These are phyloP conservation scores for Anisognathus igniventris DNA, from an alignment of 2,797 vertebrate species.

Conservation along the genomic window DNA sequence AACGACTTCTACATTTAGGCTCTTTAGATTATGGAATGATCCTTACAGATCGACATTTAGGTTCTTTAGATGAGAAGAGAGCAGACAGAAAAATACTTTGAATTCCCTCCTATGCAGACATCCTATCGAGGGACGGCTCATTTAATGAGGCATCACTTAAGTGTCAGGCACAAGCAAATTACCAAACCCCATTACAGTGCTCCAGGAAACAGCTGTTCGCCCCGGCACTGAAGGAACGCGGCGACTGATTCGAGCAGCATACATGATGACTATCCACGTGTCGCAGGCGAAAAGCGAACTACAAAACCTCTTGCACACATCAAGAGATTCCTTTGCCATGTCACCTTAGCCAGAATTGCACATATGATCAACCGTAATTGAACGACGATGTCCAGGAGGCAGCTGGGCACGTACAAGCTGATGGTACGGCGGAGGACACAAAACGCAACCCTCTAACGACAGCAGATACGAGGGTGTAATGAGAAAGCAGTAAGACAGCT, in stretches of 20 bases:
- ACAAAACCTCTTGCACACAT: not conserved
- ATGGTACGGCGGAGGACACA: accelerated
- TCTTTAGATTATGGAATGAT: not conserved
- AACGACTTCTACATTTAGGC: not conserved
- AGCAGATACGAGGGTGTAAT: not conserved
- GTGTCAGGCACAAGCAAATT: not conserved
- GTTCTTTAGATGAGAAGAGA: not conserved
- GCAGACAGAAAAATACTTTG: not conserved
- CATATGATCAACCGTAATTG: accelerated
- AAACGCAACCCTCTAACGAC: not conserved
- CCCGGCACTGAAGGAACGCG: not conserved
- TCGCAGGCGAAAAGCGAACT: not conserved
- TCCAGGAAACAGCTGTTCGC: not conserved
- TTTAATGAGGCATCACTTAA: not conserved
- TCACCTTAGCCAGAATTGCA: not conserved
- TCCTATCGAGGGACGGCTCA: not conserved
- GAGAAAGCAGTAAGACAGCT: not conserved
- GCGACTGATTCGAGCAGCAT: not conserved
- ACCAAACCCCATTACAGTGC: not conserved
- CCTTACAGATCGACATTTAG: not conserved
- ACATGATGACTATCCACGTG: not conserved
- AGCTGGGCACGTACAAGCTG: accelerated
- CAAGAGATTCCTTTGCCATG: not conserved
- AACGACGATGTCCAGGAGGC: not conserved
- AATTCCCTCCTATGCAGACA: not conserved